phyloP scores from a whole-genome alignment of 2,797 vertebrate genomes.

The Orestias chungarensis region DNA sequence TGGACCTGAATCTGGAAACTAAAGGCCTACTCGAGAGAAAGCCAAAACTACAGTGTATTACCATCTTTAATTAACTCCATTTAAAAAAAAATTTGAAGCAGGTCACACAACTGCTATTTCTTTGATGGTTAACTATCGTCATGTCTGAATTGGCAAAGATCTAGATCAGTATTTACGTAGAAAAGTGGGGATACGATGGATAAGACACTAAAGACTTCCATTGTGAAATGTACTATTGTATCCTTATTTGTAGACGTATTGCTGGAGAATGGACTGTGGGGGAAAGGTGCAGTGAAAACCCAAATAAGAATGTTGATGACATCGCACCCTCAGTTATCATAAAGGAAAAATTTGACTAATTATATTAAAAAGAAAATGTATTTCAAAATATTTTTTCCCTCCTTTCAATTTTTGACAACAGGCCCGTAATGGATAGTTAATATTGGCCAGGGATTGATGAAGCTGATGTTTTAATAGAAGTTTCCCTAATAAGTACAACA shows the following conservation, averaged over 20 bases:
- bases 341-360: background rate
- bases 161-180: background rate
- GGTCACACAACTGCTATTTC: background rate
- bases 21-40: background rate
- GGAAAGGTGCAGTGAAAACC: no score
- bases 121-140: background rate
- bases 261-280: background rate
- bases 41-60: background rate
- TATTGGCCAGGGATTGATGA: no score
- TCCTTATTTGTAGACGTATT: background rate
- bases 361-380: background rate
- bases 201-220: background rate
- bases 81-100: background rate
- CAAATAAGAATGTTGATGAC: no score
- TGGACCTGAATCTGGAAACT: background rate
- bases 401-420: background rate
- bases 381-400: background rate
- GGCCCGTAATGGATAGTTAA: background rate
- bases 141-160: background rate
- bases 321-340: background rate
- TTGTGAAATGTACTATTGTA: no score
- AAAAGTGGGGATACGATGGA: background rate
- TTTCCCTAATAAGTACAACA: no score
- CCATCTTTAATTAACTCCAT: background rate
- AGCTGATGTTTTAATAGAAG: no score